phyloP scores from a whole-genome alignment of 2,797 vertebrate genomes.

The Coccyzus lansbergi region DNA sequence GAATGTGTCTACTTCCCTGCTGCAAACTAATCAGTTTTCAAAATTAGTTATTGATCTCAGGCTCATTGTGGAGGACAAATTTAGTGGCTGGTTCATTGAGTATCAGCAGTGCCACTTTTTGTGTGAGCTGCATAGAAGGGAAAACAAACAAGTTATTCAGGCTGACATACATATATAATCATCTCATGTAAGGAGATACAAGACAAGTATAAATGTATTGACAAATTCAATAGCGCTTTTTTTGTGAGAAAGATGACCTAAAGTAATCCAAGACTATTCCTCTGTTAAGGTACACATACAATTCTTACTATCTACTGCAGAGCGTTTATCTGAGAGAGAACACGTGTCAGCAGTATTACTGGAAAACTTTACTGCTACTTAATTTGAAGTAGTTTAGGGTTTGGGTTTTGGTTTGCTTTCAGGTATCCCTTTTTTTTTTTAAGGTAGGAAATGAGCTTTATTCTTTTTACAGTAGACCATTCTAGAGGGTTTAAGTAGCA shows the following conservation, averaged over 20 bases:
- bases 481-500: not conserved
- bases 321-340: not conserved
- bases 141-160: slow-evolving; percentile 69
- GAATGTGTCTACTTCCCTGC: slow-evolving; percentile 87
- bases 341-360: not conserved
- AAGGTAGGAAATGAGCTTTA: not conserved
- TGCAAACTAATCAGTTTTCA: slow-evolving; percentile 98
- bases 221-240: not conserved
- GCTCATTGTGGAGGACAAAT: slow-evolving; percentile 81
- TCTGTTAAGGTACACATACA: not conserved
- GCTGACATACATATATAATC: slow-evolving; percentile 35
- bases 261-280: not conserved
- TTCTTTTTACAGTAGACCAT: not conserved
- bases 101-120: slow-evolving; percentile 71
- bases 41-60: slow-evolving; percentile 99
- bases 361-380: not conserved
- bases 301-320: not conserved
- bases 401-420: not conserved
- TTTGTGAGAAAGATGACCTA: not conserved
- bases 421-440: not conserved
- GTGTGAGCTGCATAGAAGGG: slow-evolving; percentile 28
- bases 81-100: slow-evolving; percentile 85
- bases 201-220: slow-evolving; percentile 38
- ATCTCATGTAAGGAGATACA: slow-evolving; percentile 36
- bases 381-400: not conserved